phyloP scores from a whole-genome alignment of 2,888 invertebrate genomes.

The Periphyllus acericola region DNA sequence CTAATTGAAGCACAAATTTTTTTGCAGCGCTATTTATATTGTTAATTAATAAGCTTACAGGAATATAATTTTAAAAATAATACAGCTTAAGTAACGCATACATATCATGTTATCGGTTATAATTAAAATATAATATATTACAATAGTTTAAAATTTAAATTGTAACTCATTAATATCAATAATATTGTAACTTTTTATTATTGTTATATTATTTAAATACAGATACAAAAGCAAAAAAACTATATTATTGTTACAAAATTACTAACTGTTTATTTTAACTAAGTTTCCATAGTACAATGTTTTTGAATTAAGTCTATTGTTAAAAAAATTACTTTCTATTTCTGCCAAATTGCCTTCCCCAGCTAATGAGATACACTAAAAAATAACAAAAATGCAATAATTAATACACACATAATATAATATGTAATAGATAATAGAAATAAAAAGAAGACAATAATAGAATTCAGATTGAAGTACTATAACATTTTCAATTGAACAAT shows the following conservation, averaged over 20 bases:
- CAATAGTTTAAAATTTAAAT: slow-evolving; percentile 17
- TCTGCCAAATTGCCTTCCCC: slow-evolving; percentile 18
- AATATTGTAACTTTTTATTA: neutral
- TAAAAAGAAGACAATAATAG: neutral
- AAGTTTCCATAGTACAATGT: slow-evolving; percentile 50
- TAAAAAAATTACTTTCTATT: slow-evolving; percentile 51
- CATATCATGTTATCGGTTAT: slow-evolving; percentile 53
- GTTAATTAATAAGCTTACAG: slow-evolving; percentile 37
- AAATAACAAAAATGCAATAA: neutral
- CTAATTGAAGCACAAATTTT: slow-evolving; percentile 32
- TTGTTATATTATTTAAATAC: slow-evolving; percentile 26
- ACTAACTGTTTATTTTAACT: neutral
- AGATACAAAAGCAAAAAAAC: neutral
- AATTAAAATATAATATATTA: too few species aligned
- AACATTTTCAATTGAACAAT: neutral
- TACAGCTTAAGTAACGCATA: slow-evolving; percentile 45
- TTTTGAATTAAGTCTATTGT: slow-evolving; percentile 49
- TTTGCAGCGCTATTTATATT: slow-evolving; percentile 17
- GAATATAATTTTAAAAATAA: slow-evolving; percentile 43
- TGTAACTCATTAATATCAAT: slow-evolving; percentile 4
- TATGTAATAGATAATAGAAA: slow-evolving; percentile 84
- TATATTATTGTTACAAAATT: neutral
- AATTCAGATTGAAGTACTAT: too few species aligned
- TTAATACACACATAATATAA: slow-evolving; percentile 78
- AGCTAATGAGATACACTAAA: slow-evolving; percentile 42